Conservation (phyloP, 2,113 vertebrate species). For the Syngnathus scovelli region DNA sequence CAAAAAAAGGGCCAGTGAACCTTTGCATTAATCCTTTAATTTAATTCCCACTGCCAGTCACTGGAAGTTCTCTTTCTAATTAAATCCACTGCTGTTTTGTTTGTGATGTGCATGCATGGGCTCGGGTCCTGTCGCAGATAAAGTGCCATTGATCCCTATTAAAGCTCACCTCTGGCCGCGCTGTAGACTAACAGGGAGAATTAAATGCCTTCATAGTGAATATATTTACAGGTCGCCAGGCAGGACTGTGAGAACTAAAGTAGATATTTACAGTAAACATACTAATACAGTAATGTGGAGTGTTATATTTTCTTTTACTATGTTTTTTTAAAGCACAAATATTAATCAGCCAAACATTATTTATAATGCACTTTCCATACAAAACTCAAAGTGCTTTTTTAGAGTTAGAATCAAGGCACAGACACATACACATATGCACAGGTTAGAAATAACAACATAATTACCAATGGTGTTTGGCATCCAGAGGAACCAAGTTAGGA, state of each 20-base stretch:
- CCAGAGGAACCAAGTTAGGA: too few species aligned
- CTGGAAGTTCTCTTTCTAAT: conserved; percentile 98
- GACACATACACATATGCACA: too few species aligned
- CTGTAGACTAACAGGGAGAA: conserved; percentile 96
- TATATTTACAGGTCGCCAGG: conserved; percentile 85
- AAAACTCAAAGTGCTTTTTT: too few species aligned
- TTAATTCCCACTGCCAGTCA: conserved; percentile 98
- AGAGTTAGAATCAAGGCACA: too few species aligned
- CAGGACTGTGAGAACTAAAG: conserved; percentile 68
- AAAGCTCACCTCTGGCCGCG: conserved; percentile 97
- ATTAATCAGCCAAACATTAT: too few species aligned
- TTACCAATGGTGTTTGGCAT: too few species aligned
- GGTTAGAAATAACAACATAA: too few species aligned
- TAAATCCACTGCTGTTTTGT: conserved; percentile 91
- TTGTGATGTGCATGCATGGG: conserved; percentile 96
- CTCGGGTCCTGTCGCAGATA: conserved; percentile 94
- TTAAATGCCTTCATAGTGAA: conserved; percentile 94
- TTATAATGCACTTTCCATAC: too few species aligned
- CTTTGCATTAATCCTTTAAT: conserved; percentile 99
- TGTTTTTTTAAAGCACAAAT: too few species aligned
- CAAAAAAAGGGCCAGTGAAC: conserved; percentile 92
- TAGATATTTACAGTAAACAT: too few species aligned
- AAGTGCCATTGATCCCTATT: conserved; percentile 99
- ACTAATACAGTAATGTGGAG: too few species aligned
- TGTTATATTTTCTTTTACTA: too few species aligned